Evolutionary conservation across 1,140 invertebrate species (phyloP).

Genomic region (Campoletis sonorensis): DNA sequence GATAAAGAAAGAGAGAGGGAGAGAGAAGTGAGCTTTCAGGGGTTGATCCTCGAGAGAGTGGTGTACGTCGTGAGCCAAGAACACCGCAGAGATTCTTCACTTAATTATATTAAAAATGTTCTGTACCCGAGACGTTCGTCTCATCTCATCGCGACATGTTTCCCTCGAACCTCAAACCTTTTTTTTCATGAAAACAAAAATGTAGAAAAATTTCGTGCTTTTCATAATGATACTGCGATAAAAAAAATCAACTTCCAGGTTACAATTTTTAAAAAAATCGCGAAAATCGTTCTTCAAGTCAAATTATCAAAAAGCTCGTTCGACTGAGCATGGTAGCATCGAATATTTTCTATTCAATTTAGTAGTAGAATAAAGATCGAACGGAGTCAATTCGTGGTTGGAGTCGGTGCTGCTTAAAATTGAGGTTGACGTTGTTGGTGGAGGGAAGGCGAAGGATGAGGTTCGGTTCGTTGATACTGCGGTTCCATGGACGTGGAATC

Average conservation of each 20-base stretch:
- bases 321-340: no score
- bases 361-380: not conserved
- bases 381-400: not conserved
- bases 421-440: slow-evolving; percentile 30
- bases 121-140: slow-evolving; percentile 63
- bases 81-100: slow-evolving; percentile 72
- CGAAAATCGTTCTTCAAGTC: no score
- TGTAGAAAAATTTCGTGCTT: not conserved
- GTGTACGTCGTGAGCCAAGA: slow-evolving; percentile 27
- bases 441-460: not conserved
- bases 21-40: slow-evolving; percentile 49
- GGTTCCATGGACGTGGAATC: slow-evolving; percentile 28
- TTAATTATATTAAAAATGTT: slow-evolving; percentile 78
- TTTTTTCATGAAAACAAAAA: not conserved
- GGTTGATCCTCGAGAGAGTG: slow-evolving; percentile 37
- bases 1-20: not conserved
- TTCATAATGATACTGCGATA: not conserved
- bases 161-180: not conserved
- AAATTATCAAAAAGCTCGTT: no score
- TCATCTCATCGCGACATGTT: slow-evolving; percentile 3
- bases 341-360: not conserved
- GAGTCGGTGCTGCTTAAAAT: slow-evolving; percentile 27
- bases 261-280: no score
- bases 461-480: slow-evolving; percentile 39
- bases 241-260: no score